Percentiles rank a stretch among this genome's conserved stretches.
These are phyloP conservation scores for Epizoanthus ramosus DNA, from an alignment of 92 coral and sea anemone genomes.

Conservation along the genomic window DNA sequence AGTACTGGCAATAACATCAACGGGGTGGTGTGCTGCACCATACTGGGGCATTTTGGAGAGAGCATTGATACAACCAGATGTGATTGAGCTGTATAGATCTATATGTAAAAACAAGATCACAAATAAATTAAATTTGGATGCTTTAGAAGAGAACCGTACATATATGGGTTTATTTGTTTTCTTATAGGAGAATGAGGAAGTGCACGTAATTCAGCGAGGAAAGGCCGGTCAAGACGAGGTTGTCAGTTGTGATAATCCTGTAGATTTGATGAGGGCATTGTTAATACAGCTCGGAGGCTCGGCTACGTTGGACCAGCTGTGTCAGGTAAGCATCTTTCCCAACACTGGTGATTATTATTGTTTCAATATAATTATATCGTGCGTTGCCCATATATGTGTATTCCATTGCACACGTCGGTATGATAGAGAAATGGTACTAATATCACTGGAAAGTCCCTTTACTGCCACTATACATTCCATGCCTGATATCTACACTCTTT, in stretches of 20 bases:
- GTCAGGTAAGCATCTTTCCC: slow-evolving; percentile 57
- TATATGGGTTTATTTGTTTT: not conserved
- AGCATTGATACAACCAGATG: too few species aligned
- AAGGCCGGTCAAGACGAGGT: slow-evolving; percentile 29
- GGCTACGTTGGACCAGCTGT: slow-evolving; percentile 74
- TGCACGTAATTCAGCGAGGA: slow-evolving; percentile 37
- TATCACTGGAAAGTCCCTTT: too few species aligned
- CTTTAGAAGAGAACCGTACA: not conserved
- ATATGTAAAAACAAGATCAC: not conserved
- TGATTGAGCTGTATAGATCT: not conserved
- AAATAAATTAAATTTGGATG: too few species aligned
- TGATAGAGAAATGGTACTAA: too few species aligned
- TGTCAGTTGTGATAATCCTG: slow-evolving; percentile 61
- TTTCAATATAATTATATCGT: too few species aligned
- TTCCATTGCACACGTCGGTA: too few species aligned
- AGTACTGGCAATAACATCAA: too few species aligned
- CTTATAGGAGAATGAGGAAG: slow-evolving; percentile 50
- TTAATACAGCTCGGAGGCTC: slow-evolving; percentile 74
- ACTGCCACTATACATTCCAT: too few species aligned
- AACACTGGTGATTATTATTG: not conserved
- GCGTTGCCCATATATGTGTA: not conserved
- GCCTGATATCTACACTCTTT: too few species aligned
- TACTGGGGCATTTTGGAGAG: too few species aligned
- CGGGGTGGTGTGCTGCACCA: too few species aligned
- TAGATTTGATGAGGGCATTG: slow-evolving; percentile 60